A percentile compares a stretch with the other conserved stretches of the same genome.
Evolutionary conservation across 2,888 invertebrate species (phyloP).

Genomic region (Clusia tigrina): DNA sequence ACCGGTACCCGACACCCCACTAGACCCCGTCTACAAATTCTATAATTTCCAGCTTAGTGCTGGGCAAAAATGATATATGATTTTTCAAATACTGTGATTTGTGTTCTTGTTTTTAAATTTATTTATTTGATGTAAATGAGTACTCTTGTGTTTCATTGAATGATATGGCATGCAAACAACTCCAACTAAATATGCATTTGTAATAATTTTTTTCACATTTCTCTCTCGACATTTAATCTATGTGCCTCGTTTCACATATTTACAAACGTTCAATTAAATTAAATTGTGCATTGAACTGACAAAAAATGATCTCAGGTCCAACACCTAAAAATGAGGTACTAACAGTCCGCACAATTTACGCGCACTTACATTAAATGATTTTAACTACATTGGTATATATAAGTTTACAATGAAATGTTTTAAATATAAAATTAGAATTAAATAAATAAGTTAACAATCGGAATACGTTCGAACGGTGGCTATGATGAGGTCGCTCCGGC

Average conservation of each 20-base stretch:
- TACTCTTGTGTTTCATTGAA: constrained; percentile 5
- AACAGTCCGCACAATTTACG: not conserved
- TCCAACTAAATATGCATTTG: constrained; percentile 9
- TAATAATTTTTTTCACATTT: not conserved
- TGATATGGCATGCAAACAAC: constrained; percentile 30
- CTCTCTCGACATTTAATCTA: not conserved
- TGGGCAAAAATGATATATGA: too few relatives aligned
- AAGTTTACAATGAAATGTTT: not conserved
- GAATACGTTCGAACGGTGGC: too few relatives aligned
- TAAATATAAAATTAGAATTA: not conserved
- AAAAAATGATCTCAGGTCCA: too few relatives aligned
- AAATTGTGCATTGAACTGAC: too few relatives aligned
- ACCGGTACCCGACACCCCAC: too few relatives aligned
- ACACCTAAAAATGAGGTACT: not conserved
- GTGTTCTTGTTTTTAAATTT: constrained; percentile 5
- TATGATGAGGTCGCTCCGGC: too few relatives aligned
- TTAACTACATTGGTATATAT: too few relatives aligned
- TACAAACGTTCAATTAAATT: not conserved
- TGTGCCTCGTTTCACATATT: not conserved
- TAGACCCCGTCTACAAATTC: too few relatives aligned
- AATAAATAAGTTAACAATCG: not conserved
- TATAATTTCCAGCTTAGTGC: too few relatives aligned
- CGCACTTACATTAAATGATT: too few relatives aligned
- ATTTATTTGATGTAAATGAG: constrained; percentile 14
- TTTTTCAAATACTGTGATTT: too few relatives aligned